Conservation (phyloP, 2,113 vertebrate genomes). For the Carlito syrichta region DNA sequence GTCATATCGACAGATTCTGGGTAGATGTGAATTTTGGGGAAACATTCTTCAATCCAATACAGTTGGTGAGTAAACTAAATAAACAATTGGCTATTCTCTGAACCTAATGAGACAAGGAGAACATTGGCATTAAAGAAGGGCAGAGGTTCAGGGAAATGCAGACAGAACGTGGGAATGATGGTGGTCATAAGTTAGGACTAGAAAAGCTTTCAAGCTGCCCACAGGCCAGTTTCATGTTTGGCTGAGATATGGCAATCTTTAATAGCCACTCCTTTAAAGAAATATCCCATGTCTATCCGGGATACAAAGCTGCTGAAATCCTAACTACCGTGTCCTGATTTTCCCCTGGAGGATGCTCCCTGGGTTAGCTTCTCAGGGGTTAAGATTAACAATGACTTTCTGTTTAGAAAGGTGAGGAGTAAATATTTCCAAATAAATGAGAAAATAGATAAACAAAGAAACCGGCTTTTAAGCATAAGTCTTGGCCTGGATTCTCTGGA, state of each 20-base stretch:
- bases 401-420: conserved; percentile 26
- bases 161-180: not conserved
- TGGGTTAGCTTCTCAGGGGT: not conserved
- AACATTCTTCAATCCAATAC: not conserved
- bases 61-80: not conserved
- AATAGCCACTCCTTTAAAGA: not conserved
- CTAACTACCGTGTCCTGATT: not conserved
- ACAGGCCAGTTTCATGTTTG: not conserved
- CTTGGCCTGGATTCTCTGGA: not conserved
- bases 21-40: not conserved
- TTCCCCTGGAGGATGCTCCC: not conserved
- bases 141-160: not conserved
- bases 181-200: not conserved
- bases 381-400: conserved; percentile 32
- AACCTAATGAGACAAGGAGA: not conserved
- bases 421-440: conserved; percentile 45
- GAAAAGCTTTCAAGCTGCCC: no score
- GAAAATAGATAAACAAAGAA: conserved; percentile 5
- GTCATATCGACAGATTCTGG: not conserved
- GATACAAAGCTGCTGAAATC: not conserved
- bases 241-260: not conserved
- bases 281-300: not conserved
- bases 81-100: not conserved
- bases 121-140: not conserved
- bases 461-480: not conserved